Base-by-base conservation (phyloP, 1,140 invertebrate genomes). In the Helicoverpa zea region DNA sequence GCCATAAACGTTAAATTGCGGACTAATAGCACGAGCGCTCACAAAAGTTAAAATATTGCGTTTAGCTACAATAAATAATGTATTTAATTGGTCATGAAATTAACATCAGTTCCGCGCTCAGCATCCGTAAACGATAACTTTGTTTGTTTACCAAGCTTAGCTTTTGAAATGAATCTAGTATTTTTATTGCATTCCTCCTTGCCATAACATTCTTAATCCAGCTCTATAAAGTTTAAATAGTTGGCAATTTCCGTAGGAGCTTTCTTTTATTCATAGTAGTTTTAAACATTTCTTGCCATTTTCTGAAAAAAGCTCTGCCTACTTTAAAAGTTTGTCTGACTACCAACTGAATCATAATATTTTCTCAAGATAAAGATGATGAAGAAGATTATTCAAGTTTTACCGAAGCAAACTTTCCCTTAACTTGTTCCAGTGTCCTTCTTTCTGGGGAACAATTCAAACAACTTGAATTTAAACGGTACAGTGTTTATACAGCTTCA, bases 41-140 rank as follows among this genome's bases (percentile, higher is more conserved):
- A 43, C 64, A 49, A 68, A 68, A 68, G 64, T 68, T 16, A 68
- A 47, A 68, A 64, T 64, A 64, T 63, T 64, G 64, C 64, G 64
- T 51, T 68, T 30, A 47, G 10, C 5, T 68, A 64, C 51, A 78
- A 58, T 66, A 56, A 64, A 74, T 76, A 73, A 78, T 66, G 58
- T 35, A 75, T 68, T 78, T 68, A 79, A 80, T 80, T 66, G 77
- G 13, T 52, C 81, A 70, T 80, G 64, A 82, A 80, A 82, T 79
- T 72, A 66, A 78, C 56, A 80, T 61, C 58, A 35, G 81, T 64
- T 70, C 54, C 35, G 29, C 56, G 49, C 29, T 52, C 72, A 73
- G 47, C 23, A 16, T 68, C 78, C 64, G 13, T 56, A 74, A 72
- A 56, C 78, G 75, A 80, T 77, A 51, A 61, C 35, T 35, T 35